Conservation (phyloP, 2,888 invertebrate species). For the Cartodere bifasciata region DNA sequence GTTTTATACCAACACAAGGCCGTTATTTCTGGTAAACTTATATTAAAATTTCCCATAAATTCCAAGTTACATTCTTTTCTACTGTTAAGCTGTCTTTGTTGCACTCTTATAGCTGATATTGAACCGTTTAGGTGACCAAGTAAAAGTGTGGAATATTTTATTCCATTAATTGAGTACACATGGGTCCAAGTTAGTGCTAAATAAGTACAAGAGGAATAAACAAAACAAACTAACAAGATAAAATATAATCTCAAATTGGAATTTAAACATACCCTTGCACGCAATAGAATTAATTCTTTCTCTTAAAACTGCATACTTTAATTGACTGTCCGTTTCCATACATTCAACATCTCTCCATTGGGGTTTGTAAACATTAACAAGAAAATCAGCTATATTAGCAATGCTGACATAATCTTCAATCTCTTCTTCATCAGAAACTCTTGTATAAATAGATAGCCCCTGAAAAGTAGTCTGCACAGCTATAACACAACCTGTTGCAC, state of each 20-base stretch:
- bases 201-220: too few species aligned
- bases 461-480: constrained; percentile 25
- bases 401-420: constrained; percentile 20
- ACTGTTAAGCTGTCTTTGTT: constrained; percentile 15
- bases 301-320: too few species aligned
- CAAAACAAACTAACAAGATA: too few species aligned
- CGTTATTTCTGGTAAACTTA: constrained; percentile 21
- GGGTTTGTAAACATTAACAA: constrained; percentile 19
- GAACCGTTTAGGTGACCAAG: constrained; percentile 27
- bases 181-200: constrained; percentile 30
- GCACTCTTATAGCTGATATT: constrained; percentile 26
- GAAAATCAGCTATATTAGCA: constrained; percentile 23
- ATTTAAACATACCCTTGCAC: too few species aligned
- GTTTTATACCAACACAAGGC: constrained; percentile 24
- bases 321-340: constrained; percentile 15
- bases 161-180: constrained; percentile 16
- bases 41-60: constrained; percentile 21
- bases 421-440: constrained; percentile 21
- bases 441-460: constrained; percentile 26
- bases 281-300: too few species aligned
- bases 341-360: constrained; percentile 19
- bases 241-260: too few species aligned
- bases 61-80: constrained; percentile 14
- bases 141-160: constrained; percentile 22
- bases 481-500: constrained; percentile 21